phyloP scores from a whole-genome alignment of 2,113 vertebrate species.

The Myxocyprinus asiaticus region DNA sequence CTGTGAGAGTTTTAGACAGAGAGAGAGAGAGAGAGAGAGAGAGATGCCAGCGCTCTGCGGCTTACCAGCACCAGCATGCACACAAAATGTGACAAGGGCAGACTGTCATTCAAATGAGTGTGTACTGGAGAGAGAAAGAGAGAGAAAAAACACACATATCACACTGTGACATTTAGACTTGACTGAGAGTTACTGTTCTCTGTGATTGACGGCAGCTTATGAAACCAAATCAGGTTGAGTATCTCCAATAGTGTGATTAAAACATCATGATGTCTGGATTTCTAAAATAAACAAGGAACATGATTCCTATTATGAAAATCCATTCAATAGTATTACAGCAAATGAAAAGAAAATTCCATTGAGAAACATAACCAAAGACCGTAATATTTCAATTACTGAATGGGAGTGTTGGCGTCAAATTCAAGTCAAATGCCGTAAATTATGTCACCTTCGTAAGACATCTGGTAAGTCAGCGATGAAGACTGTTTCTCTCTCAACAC shows the following conservation, averaged over 20 bases:
- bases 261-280: constrained; percentile 6
- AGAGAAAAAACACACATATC: constrained; percentile 12
- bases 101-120: constrained; percentile 32
- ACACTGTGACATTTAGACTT: constrained; percentile 25
- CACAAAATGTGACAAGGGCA: constrained; percentile 20
- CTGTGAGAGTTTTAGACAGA: constrained; percentile 49
- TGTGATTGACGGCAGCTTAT: not conserved
- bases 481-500: not conserved
- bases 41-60: not conserved
- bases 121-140: not conserved
- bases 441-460: not conserved
- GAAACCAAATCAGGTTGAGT: constrained; percentile 23
- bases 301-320: not conserved
- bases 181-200: constrained; percentile 6
- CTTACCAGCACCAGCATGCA: not conserved
- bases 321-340: not conserved
- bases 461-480: not conserved
- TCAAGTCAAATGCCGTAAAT: not conserved
- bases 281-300: constrained; percentile 1
- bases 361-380: not conserved
- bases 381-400: not conserved
- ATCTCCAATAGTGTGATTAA: constrained; percentile 15
- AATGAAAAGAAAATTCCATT: not conserved
- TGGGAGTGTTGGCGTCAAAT: not conserved
- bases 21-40: constrained; percentile 9